These are phyloP conservation scores for Crotalus tigris DNA, from an alignment of 2,113 vertebrate genomes.

Conservation along the genomic window DNA sequence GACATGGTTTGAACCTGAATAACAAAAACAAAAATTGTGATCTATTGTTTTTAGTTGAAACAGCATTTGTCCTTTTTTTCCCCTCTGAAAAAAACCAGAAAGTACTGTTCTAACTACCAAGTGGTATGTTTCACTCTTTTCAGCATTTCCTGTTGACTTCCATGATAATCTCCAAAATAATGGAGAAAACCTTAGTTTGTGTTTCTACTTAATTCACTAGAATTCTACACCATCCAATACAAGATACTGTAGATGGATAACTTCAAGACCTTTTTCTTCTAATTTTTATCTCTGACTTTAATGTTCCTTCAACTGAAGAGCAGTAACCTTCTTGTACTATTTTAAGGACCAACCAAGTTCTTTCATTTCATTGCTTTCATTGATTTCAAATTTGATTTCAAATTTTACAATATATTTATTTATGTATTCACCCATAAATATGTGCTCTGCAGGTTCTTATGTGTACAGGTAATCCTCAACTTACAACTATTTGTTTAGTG, in stretches of 20 bases:
- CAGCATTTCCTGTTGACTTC: constrained; percentile 42
- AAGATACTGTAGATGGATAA: not conserved
- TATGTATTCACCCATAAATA: not conserved
- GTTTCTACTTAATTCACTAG: not conserved
- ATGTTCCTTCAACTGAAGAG: not conserved
- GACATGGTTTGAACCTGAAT: not conserved
- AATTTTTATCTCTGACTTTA: not conserved
- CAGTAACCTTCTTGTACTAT: not conserved
- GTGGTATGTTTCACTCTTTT: constrained; percentile 43
- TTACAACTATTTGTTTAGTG: not conserved
- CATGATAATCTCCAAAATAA: not conserved
- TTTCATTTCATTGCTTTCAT: not conserved
- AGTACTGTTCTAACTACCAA: constrained; percentile 52
- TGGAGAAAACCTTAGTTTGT: not conserved
- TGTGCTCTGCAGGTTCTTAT: not conserved
- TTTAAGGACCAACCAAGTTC: not conserved
- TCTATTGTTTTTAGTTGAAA: constrained; percentile 44
- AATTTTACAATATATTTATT: no score
- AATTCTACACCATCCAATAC: not conserved
- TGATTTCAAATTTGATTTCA: not conserved
- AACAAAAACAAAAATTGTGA: constrained; percentile 7
- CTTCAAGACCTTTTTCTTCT: not conserved
- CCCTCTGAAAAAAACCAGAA: constrained; percentile 37
- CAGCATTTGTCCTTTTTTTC: constrained; percentile 22
- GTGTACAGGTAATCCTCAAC: not conserved